Evolutionary conservation across 2,888 invertebrate species (phyloP).

Genomic region (Pollenia labialis): DNA sequence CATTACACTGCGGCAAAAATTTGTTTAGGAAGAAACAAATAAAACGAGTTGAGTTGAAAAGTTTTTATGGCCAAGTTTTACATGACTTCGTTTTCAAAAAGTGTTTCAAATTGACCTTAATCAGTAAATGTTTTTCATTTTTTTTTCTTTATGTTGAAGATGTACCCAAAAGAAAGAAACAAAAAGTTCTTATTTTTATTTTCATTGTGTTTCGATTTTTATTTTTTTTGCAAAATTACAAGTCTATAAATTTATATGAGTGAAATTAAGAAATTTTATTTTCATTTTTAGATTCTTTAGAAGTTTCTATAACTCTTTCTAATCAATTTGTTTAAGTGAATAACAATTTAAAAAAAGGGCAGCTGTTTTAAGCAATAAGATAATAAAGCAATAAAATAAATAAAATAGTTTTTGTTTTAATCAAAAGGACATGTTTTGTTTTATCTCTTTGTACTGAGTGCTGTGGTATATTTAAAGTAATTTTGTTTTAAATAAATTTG

Average conservation of each 20-base stretch:
- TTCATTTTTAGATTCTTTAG: neutral
- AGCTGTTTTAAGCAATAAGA: slow-evolving; percentile 1
- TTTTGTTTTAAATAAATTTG: slow-evolving; percentile 4
- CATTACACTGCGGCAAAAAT: slow-evolving; percentile 60
- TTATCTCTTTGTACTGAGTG: neutral
- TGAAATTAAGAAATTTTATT: slow-evolving; percentile 18
- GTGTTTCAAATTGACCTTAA: slow-evolving; percentile 69
- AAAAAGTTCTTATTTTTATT: slow-evolving; percentile 19
- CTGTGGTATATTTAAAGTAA: neutral
- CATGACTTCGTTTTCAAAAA: slow-evolving; percentile 48
- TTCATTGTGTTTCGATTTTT: neutral
- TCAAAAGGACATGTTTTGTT: no score
- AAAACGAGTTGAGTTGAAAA: slow-evolving; percentile 12
- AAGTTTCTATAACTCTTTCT: slow-evolving; percentile 16
- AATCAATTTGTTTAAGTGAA: slow-evolving; percentile 54
- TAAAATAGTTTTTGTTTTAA: slow-evolving; percentile 14
- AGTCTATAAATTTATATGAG: slow-evolving; percentile 25
- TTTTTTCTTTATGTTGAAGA: slow-evolving; percentile 67
- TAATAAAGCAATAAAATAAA: slow-evolving; percentile 4
- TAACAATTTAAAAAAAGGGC: neutral
- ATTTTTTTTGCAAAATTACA: neutral
- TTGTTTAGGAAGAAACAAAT: neutral
- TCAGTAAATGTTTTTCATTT: slow-evolving; percentile 71
- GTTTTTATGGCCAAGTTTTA: slow-evolving; percentile 41
- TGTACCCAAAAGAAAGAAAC: neutral